Conservation (phyloP, 64 coral and sea anemone genomes). For the Stichodactyla helianthus region DNA sequence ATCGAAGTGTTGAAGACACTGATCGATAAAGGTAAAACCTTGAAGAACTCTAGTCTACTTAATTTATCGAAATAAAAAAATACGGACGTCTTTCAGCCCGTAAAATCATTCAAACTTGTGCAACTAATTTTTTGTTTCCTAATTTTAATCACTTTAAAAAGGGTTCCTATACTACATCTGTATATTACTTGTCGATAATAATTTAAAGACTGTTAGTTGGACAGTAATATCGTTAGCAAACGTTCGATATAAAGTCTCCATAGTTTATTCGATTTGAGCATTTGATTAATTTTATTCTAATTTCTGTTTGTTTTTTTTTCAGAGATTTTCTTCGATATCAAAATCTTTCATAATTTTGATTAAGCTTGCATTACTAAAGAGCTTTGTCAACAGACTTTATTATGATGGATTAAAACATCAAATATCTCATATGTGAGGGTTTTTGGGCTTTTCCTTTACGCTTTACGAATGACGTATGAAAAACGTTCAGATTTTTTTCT, state of each 20-base stretch:
- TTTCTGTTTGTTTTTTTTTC: background rate
- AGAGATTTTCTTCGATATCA: background rate
- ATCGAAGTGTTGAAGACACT: constrained; percentile 46
- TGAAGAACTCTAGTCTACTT: background rate
- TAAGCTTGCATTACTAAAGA: background rate
- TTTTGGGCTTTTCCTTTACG: too few relatives aligned
- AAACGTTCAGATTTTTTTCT: too few relatives aligned
- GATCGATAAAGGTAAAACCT: constrained; percentile 60
- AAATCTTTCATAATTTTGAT: constrained; percentile 2
- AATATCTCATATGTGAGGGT: too few relatives aligned
- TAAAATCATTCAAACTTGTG: background rate
- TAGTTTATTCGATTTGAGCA: background rate
- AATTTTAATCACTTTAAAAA: background rate
- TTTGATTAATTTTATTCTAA: background rate
- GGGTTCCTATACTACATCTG: background rate
- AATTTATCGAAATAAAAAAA: background rate
- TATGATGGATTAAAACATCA: background rate
- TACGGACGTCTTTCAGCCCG: background rate
- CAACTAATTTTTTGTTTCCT: background rate
- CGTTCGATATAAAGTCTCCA: background rate
- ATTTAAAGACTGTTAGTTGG: background rate
- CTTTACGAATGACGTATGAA: too few relatives aligned
- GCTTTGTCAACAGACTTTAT: background rate
- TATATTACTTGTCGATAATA: background rate
- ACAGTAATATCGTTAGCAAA: background rate